Evolutionary conservation across 2,113 vertebrate species (phyloP).

Genomic region (Aspiorhynchus laticeps): DNA sequence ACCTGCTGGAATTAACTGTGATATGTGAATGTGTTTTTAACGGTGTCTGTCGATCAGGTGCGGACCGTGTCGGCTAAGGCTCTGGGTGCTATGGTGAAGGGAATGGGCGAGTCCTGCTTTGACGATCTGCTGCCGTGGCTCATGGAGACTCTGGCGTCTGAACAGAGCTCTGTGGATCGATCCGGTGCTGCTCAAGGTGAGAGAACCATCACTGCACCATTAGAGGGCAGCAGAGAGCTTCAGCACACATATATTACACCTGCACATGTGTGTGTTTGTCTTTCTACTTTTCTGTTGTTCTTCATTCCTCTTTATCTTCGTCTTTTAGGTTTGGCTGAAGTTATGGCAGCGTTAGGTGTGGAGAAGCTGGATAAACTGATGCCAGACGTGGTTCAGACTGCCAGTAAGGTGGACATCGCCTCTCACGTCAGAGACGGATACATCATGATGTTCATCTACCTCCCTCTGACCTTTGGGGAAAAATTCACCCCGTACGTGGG

Average conservation of each 20-base stretch:
- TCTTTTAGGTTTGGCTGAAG: constrained; percentile 89
- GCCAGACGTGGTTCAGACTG: constrained; percentile 97
- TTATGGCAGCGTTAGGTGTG: constrained; percentile 96
- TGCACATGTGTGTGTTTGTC: not conserved
- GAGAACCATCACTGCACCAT: not conserved
- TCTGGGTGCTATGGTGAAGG: constrained; percentile 98
- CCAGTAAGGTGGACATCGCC: constrained; percentile 96
- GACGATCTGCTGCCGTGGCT: constrained; percentile 96
- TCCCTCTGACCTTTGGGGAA: constrained; percentile 97
- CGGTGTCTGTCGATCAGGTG: constrained; percentile 74
- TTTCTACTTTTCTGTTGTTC: not conserved
- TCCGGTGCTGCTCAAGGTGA: constrained; percentile 96
- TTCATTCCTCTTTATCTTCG: not conserved
- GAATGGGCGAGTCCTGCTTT: constrained; percentile 96
- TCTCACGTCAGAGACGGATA: constrained; percentile 98
- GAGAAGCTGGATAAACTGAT: constrained; percentile 98
- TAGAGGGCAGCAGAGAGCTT: constrained; percentile 20
- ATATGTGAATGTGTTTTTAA: not conserved
- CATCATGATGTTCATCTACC: constrained; percentile 99
- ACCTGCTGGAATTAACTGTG: not conserved
- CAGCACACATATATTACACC: not conserved
- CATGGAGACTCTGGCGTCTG: constrained; percentile 96
- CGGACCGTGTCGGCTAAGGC: constrained; percentile 97
- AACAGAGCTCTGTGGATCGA: constrained; percentile 98
- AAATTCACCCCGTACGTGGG: constrained; percentile 96